phyloP scores from a whole-genome alignment of 1,140 invertebrate genomes.

The Drosophila gunungcola region DNA sequence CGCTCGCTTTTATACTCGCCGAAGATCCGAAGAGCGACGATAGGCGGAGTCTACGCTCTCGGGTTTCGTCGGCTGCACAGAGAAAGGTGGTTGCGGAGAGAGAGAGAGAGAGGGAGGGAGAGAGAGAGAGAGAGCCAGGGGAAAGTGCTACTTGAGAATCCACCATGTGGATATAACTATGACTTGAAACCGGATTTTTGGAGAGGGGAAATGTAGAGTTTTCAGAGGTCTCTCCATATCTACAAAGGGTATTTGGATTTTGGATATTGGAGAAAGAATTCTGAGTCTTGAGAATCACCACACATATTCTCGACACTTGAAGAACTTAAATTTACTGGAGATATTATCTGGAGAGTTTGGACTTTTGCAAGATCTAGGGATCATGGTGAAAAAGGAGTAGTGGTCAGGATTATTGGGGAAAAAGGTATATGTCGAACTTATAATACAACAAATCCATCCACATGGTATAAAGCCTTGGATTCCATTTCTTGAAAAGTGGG shows the following conservation, averaged over 20 bases:
- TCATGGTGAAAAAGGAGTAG: too few relatives aligned
- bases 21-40: background rate
- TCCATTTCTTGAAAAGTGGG: too few relatives aligned
- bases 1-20: conserved; percentile 22
- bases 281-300: background rate
- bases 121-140: background rate
- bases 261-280: too few relatives aligned
- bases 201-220: background rate
- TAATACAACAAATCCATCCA: too few relatives aligned
- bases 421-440: too few relatives aligned
- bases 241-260: too few relatives aligned
- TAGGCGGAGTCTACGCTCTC: conserved; percentile 29
- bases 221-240: background rate
- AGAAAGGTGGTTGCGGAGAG: conserved; percentile 1
- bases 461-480: too few relatives aligned
- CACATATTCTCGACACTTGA: background rate
- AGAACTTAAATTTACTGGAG: too few relatives aligned
- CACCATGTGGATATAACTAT: background rate
- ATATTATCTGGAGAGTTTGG: too few relatives aligned
- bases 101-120: background rate
- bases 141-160: background rate
- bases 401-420: too few relatives aligned
- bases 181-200: conserved; percentile 16
- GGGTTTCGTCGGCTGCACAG: conserved; percentile 5
- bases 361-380: too few relatives aligned